Evolutionary conservation across 2,113 vertebrate genomes (phyloP), one percentile per base, ranked within the genome.

Genomic region (Lontra canadensis): DNA sequence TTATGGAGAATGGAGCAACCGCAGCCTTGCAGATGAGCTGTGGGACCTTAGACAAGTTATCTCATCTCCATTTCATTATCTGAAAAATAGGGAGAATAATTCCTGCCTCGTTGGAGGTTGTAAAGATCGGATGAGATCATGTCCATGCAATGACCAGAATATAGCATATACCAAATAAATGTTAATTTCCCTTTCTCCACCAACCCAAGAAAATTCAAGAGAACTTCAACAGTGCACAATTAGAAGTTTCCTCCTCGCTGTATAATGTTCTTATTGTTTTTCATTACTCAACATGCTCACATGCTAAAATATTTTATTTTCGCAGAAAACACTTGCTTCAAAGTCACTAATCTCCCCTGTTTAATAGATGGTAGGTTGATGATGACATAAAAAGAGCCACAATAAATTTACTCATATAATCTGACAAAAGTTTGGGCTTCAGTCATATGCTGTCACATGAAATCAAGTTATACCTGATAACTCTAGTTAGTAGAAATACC

Each of bases 391-490:
- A 55, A 85, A 88, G 47, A 65, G 90, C 10, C 95, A 69, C 61
- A 92, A 96, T 82, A 96, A 97, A 97, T 44, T 73, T 61, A 97
- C 96, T 97, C 88, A 92, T 97, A 57, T 15, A 71, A 31, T 26
- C 1, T 96, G 42, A 91, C 29, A 14, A 47, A 88, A 97, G 20
- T n/a, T 96, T 93, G 97, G 78, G 36, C 44, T 94, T 96, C 74
- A 93, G 47, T 89, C 65, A 3, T 69, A 65, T 21, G 17, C 14
- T 73, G 63, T 59, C 31, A 83, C 21, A 65, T 4, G 14, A 94
- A 92, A 90, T 57, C 83, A 78, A 90, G 87, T 73, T 3, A 73
- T 71, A 96, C 86, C 3, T 93, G 71, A 86, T 49, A 79, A 47
- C 11, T 85, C 67, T 79, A 12, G 6, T 57, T 74, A 39, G 11